A percentile compares a stretch with the other conserved stretches of the same genome.
phyloP scores from a whole-genome alignment of 1,140 invertebrate species.

The Bombus breviceps region DNA sequence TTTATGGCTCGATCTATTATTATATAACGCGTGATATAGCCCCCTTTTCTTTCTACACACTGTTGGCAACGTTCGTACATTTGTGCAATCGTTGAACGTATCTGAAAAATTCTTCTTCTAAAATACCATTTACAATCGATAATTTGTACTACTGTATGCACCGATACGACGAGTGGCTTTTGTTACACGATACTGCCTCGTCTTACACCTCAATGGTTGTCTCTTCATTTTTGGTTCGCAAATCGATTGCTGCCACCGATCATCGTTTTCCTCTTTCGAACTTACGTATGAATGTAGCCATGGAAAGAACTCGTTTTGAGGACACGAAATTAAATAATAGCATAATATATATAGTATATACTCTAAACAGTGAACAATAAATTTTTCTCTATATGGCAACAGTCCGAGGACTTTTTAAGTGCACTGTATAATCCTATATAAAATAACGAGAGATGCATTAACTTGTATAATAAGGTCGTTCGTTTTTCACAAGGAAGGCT shows the following conservation, averaged over 20 bases:
- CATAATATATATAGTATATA: background rate
- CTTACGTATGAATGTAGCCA: background rate
- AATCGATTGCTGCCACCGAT: background rate
- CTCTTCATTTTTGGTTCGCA: background rate
- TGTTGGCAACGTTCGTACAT: background rate
- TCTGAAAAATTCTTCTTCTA: background rate
- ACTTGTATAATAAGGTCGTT: too few relatives aligned
- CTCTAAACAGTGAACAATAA: background rate
- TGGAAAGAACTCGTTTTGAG: background rate
- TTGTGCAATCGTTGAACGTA: background rate
- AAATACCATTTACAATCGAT: background rate
- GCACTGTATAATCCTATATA: background rate
- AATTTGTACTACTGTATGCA: background rate
- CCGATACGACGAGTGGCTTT: background rate
- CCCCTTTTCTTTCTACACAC: background rate
- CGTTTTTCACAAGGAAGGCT: too few relatives aligned
- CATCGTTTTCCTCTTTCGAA: background rate
- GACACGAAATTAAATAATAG: background rate
- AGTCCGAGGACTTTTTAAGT: too few relatives aligned
- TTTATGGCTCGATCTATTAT: background rate
- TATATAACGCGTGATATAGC: background rate
- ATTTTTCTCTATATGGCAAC: background rate
- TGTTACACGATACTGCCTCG: background rate
- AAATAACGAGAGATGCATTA: background rate
- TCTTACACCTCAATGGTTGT: background rate